Conservation (phyloP, 2,888 invertebrate genomes). For the Tethea ocularis region DNA sequence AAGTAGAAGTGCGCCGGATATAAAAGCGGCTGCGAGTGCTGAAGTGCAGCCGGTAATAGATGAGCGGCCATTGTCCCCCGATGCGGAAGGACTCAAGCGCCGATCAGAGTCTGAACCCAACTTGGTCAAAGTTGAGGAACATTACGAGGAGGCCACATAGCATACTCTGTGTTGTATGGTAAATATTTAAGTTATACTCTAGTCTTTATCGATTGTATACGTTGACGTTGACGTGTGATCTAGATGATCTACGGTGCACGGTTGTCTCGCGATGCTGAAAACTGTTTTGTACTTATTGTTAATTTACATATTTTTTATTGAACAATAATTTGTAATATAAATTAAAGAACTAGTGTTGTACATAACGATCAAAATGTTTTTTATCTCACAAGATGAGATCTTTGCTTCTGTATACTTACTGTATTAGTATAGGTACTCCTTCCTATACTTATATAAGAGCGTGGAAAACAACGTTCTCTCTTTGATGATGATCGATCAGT, state of each 20-base stretch:
- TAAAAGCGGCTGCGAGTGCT: slow-evolving; percentile 65
- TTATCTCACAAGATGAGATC: background rate
- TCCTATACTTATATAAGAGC: no score
- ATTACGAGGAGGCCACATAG: slow-evolving; percentile 61
- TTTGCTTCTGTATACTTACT: no score
- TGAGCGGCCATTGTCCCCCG: slow-evolving; percentile 58
- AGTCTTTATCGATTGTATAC: slow-evolving; percentile 18
- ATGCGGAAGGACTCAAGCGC: slow-evolving; percentile 77
- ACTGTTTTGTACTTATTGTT: background rate
- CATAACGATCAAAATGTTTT: background rate
- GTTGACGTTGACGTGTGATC: slow-evolving; percentile 13
- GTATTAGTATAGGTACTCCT: no score
- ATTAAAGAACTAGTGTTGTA: background rate
- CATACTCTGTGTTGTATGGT: slow-evolving; percentile 30
- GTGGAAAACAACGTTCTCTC: no score
- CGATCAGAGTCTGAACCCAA: slow-evolving; percentile 87
- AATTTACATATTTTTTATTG: background rate
- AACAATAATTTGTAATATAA: background rate
- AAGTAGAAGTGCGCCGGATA: slow-evolving; percentile 86
- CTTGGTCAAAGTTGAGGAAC: slow-evolving; percentile 76
- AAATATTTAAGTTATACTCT: slow-evolving; percentile 15
- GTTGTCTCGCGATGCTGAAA: background rate
- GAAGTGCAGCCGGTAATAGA: slow-evolving; percentile 39
- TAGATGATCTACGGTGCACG: background rate
- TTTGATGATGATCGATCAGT: no score